Percentiles rank a stretch among this genome's conserved stretches.
phyloP scores from a whole-genome alignment of 2,888 invertebrate species.

The Malacosoma neustria region DNA sequence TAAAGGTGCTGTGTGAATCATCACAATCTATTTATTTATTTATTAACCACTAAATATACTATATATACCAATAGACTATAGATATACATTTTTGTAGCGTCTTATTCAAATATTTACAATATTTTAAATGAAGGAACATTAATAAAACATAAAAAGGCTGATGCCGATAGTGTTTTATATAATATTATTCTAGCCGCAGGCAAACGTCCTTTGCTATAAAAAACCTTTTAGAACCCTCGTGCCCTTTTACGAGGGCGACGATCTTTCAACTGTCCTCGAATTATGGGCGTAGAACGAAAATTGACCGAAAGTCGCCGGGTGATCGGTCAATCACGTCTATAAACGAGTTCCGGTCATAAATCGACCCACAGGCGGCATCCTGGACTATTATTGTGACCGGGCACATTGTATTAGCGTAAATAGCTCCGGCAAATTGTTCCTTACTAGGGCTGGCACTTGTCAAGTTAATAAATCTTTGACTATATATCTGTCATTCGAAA shows the following conservation, averaged over 20 bases:
- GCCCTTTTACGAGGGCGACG: neutral
- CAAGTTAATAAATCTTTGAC: too few relatives aligned
- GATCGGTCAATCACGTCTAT: constrained; percentile 51
- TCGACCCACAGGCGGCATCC: constrained; percentile 46
- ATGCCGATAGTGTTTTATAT: neutral
- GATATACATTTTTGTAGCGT: too few relatives aligned
- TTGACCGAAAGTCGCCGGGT: constrained; percentile 23
- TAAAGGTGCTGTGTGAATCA: too few relatives aligned
- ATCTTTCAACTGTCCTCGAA: constrained; percentile 8
- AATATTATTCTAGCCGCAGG: neutral
- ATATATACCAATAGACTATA: too few relatives aligned
- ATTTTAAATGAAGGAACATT: too few relatives aligned
- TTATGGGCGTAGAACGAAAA: constrained; percentile 8
- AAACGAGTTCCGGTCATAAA: constrained; percentile 63
- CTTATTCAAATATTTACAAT: too few relatives aligned
- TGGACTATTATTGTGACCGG: constrained; percentile 47
- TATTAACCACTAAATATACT: too few relatives aligned
- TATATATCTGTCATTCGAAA: too few relatives aligned
- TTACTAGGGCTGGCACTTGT: constrained; percentile 2
- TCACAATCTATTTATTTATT: too few relatives aligned
- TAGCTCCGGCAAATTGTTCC: constrained; percentile 26
- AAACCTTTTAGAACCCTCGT: neutral
- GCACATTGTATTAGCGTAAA: constrained; percentile 19
- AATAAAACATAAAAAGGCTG: too few relatives aligned
- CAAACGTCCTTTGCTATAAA: neutral